Conservation (phyloP, 2,113 vertebrate genomes). For the Microtus richardsoni region DNA sequence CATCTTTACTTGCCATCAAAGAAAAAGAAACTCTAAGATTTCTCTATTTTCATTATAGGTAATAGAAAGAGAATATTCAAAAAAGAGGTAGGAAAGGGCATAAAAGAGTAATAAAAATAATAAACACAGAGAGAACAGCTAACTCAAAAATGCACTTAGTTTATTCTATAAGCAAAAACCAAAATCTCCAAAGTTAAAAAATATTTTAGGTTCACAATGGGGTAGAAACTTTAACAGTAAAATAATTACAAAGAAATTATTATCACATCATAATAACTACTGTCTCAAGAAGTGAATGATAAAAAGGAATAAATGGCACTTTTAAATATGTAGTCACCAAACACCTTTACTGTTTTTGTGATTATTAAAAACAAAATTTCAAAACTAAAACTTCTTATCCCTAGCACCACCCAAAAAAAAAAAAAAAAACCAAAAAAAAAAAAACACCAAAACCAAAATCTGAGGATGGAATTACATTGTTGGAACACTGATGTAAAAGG, state of each 20-base stretch:
- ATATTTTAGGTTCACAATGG: constrained; percentile 1
- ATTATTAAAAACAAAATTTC: not conserved
- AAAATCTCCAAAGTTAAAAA: not conserved
- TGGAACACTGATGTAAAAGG: not conserved
- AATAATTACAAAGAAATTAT: not conserved
- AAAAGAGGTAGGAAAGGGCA: not conserved
- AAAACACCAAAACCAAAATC: not conserved
- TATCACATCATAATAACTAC: not conserved
- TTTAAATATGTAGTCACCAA: not conserved
- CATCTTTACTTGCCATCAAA: not conserved
- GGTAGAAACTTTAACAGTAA: constrained; percentile 20
- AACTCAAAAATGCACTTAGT: not conserved
- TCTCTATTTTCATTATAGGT: not conserved
- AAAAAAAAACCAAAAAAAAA: not conserved
- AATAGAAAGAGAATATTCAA: constrained; percentile 6
- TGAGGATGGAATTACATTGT: not conserved
- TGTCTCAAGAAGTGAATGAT: constrained; percentile 13
- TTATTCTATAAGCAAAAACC: not conserved
- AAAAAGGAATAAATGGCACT: not conserved
- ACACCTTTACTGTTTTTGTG: not conserved
- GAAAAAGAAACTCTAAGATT: constrained; percentile 18
- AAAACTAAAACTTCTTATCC: constrained; percentile 2
- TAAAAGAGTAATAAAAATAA: not conserved
- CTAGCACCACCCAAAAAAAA: not conserved
- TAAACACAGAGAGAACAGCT: not conserved